Evolutionary conservation across 1,140 invertebrate genomes (phyloP).

Genomic region (Papilio polyxenes): DNA sequence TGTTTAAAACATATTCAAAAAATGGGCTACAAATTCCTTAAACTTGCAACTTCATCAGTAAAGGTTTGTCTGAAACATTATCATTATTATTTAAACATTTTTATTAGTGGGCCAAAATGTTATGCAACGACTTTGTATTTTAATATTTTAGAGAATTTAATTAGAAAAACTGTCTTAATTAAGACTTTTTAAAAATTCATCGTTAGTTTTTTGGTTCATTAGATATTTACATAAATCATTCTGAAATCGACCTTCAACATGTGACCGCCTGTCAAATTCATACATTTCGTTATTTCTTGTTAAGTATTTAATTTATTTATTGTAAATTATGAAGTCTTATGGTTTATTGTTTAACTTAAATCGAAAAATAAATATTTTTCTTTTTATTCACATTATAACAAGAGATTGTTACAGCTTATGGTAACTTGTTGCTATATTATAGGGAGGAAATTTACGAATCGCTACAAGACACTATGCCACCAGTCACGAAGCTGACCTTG

Average conservation of each 20-base stretch:
- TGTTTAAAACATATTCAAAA: conserved; percentile 42
- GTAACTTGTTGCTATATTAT: conserved; percentile 42
- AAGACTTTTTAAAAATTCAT: not conserved
- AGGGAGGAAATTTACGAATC: conserved; percentile 73
- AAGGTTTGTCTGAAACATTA: conserved; percentile 58
- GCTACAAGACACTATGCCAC: conserved; percentile 84
- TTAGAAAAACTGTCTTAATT: not conserved
- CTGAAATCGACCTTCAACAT: conserved; percentile 73
- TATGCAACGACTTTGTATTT: conserved; percentile 51
- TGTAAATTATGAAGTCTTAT: not conserved
- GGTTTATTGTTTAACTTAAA: not conserved
- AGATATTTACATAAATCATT: conserved; percentile 12
- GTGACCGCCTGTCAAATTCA: conserved; percentile 60
- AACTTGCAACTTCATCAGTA: conserved; percentile 65
- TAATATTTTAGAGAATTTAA: not conserved
- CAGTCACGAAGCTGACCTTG: conserved; percentile 92
- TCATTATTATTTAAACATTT: conserved; percentile 24
- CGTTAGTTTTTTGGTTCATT: conserved; percentile 16
- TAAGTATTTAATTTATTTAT: no score
- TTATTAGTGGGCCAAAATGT: conserved; percentile 43
- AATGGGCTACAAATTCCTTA: conserved; percentile 75
- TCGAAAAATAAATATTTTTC: not conserved
- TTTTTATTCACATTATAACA: not conserved
- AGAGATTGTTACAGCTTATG: not conserved
- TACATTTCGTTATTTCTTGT: conserved; percentile 17